Conservation (phyloP, 2,888 invertebrate genomes). For the Crematogaster levior region DNA sequence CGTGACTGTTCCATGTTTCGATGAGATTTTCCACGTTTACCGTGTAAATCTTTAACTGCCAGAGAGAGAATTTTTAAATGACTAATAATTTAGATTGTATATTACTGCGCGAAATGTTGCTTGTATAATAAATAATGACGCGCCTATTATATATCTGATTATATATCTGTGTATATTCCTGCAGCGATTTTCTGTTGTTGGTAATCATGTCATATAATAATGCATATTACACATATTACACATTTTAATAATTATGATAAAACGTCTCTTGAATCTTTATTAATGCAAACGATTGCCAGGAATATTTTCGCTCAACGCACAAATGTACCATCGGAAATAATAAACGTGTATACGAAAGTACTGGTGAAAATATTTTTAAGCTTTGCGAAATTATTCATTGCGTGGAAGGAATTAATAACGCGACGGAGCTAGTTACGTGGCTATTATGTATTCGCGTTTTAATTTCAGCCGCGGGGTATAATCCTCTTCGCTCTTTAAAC, state of each 20-base stretch:
- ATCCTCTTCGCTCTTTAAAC: slow-evolving; percentile 40
- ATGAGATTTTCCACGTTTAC: background rate
- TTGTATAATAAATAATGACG: background rate
- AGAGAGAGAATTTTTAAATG: slow-evolving; percentile 20
- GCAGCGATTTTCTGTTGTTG: background rate
- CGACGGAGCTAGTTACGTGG: slow-evolving; percentile 11
- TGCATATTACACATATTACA: background rate
- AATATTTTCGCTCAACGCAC: background rate
- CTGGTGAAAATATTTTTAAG: slow-evolving; percentile 33
- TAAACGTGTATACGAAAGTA: background rate
- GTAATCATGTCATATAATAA: background rate
- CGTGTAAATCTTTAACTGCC: background rate
- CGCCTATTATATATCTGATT: background rate
- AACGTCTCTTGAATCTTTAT: slow-evolving; percentile 7
- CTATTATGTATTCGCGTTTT: slow-evolving; percentile 38
- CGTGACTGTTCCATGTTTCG: background rate
- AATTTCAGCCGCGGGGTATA: slow-evolving; percentile 24
- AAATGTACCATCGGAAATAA: background rate
- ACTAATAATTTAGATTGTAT: background rate
- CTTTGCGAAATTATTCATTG: slow-evolving; percentile 44
- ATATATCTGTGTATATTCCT: background rate
- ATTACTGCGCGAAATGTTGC: slow-evolving; percentile 2
- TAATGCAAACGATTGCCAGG: background rate
- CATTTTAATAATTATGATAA: slow-evolving; percentile 16
- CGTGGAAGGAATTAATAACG: slow-evolving; percentile 46